A percentile compares a stretch with the other conserved stretches of the same genome.
phyloP scores from a whole-genome alignment of 2,113 vertebrate genomes.

The Scolopax mira region DNA sequence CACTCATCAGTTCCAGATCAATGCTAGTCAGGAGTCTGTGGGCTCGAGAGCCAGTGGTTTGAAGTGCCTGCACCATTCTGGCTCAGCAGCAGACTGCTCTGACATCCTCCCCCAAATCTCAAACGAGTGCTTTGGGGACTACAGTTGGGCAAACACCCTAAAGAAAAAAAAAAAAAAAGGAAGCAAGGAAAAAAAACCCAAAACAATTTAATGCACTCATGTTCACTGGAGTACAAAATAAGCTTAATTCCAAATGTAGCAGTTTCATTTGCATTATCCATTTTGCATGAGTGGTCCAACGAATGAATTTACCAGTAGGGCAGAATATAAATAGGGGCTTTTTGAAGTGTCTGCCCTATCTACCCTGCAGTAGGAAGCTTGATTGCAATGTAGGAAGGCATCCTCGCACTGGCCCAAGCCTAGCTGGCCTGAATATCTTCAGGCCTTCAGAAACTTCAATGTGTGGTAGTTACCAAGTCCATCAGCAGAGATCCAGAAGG shows the following conservation, averaged over 20 bases:
- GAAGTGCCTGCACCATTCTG: neutral
- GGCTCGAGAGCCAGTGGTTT: neutral
- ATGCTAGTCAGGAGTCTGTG: neutral
- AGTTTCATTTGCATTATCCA: slow-evolving; percentile 59
- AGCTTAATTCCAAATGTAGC: slow-evolving; percentile 28
- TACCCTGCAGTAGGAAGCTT: slow-evolving; percentile 13
- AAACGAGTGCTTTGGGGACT: neutral
- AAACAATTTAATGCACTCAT: neutral
- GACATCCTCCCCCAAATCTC: neutral
- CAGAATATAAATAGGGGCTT: slow-evolving; percentile 38
- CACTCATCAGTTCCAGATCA: slow-evolving; percentile 18
- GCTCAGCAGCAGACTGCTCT: neutral
- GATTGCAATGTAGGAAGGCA: neutral
- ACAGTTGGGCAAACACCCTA: neutral
- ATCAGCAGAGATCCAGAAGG: neutral
- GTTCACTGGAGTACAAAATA: neutral
- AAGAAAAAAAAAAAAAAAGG: neutral
- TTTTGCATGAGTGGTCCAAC: slow-evolving; percentile 51
- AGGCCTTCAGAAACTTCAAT: neutral
- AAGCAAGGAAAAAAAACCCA: neutral
- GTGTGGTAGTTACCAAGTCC: neutral
- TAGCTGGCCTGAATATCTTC: fast-evolving
- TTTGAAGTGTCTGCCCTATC: slow-evolving; percentile 3
- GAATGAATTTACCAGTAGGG: slow-evolving; percentile 25
- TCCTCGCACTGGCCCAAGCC: neutral